Percentiles rank a stretch among this genome's conserved stretches.
Conservation (phyloP, 2,888 invertebrate species). For the Exocentrus adspersus region DNA sequence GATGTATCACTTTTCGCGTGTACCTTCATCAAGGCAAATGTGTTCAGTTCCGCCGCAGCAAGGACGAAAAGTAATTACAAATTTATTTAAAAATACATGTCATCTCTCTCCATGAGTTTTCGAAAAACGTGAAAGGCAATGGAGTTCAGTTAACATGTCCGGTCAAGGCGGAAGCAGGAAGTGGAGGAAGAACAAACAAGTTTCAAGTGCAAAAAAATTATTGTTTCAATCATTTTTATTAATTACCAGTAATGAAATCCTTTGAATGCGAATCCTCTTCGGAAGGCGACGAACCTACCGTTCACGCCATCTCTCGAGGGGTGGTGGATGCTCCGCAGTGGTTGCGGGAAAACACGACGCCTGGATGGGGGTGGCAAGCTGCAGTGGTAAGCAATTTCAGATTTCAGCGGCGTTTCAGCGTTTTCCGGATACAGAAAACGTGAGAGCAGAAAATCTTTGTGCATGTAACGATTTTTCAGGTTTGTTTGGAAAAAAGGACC, state of each 20-base stretch:
- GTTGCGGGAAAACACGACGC: constrained; percentile 55
- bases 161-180: background rate
- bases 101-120: no score
- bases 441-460: background rate
- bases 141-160: constrained; percentile 23
- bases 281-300: constrained; percentile 61
- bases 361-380: constrained; percentile 62
- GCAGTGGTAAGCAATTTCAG: constrained; percentile 50
- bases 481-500: no score
- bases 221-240: constrained; percentile 26
- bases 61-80: background rate
- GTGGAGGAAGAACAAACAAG: background rate
- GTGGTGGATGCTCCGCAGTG: constrained; percentile 60
- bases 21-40: background rate
- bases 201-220: constrained; percentile 1
- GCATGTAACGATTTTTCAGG: no score
- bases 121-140: background rate
- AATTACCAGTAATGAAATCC: constrained; percentile 58
- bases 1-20: background rate
- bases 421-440: background rate
- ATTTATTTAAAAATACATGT: background rate
- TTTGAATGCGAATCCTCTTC: constrained; percentile 64
- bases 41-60: background rate
- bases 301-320: constrained; percentile 61
- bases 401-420: background rate